Base-by-base conservation (phyloP, 2,888 invertebrate species). In the Melolontha melolontha region DNA sequence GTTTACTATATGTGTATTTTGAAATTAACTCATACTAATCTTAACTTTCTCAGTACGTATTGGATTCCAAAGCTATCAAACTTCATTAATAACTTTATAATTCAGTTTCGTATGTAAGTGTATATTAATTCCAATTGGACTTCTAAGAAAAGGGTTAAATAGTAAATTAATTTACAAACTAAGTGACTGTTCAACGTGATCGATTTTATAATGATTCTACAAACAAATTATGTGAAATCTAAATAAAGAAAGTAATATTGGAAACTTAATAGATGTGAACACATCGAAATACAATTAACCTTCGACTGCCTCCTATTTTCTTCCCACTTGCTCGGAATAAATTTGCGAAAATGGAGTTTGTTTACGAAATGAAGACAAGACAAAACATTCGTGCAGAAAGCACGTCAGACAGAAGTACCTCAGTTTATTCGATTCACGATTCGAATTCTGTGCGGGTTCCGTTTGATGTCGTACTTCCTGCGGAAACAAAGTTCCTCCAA, bases 281-380 rank as follows among this genome's bases (percentile, higher is more conserved):
- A 12, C 34, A 52, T 49, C 49, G 49, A 22, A 49, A 49, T 49
- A 17, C 49, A 49, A 49, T 52, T 57, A 57, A 44, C 57, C 57
- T 57, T 57, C 57, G 17, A 7, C 22, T 27, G 8, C 22, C 55
- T 27, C 57, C 42, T 27, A 42, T 42, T 54, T 22, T 22, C 57
- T 12, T 44, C 57, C 57, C 29, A 57, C 57, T 44, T 29, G 44
- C 27, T 42, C 27, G 5, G 57, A 57, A 57, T 57, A 57, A 57
- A 57, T 57, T 42, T 57, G 57, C 42, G 27, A 57, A 41, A 55
- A 55, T 41, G 41, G 27, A 42, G 27, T 57, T 44, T 44, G 27
- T 57, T 57, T 42, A 27, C 44, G 42, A 42, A 57, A 57, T n/a
- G n/a, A 42, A 12, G 22, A 44, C 12, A 42, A 44, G 57, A 12